Conservation (phyloP, 2,797 vertebrate species). For the Oreochromis mossambicus region DNA sequence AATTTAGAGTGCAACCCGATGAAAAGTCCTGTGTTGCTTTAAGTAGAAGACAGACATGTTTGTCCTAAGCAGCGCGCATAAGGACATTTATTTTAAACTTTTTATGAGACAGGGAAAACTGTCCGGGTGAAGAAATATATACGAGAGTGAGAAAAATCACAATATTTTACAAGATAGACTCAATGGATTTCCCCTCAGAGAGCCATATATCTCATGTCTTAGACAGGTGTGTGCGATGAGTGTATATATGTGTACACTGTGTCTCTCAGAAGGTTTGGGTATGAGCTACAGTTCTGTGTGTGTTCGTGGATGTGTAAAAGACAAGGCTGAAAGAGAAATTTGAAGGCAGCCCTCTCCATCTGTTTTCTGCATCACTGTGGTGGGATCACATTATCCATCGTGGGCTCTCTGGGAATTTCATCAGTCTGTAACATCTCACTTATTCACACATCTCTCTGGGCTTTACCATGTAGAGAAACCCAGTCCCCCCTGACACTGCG, state of each 20-base stretch:
- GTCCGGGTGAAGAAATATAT: conserved; percentile 29
- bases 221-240: conserved; percentile 57
- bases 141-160: conserved; percentile 57
- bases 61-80: background rate
- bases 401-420: conserved; percentile 78
- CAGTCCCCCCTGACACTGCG: conserved; percentile 16
- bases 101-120: conserved; percentile 25
- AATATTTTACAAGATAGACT: conserved; percentile 58
- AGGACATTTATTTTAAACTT: conserved; percentile 5
- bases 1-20: background rate
- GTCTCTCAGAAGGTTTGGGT: conserved; percentile 17
- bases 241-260: conserved; percentile 11
- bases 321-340: conserved; percentile 20
- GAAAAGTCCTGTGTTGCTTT: background rate
- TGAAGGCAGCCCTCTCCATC: conserved; percentile 63
- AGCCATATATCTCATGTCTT: conserved; percentile 39
- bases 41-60: background rate
- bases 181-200: conserved; percentile 57
- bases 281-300: conserved; percentile 15
- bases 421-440: conserved; percentile 79
- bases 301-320: conserved; percentile 1
- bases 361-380: conserved; percentile 75
- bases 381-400: conserved; percentile 66
- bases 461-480: conserved; percentile 19
- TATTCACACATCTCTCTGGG: conserved; percentile 65